Conservation (phyloP, 1,140 invertebrate genomes). For the Xylocopa sonorina region DNA sequence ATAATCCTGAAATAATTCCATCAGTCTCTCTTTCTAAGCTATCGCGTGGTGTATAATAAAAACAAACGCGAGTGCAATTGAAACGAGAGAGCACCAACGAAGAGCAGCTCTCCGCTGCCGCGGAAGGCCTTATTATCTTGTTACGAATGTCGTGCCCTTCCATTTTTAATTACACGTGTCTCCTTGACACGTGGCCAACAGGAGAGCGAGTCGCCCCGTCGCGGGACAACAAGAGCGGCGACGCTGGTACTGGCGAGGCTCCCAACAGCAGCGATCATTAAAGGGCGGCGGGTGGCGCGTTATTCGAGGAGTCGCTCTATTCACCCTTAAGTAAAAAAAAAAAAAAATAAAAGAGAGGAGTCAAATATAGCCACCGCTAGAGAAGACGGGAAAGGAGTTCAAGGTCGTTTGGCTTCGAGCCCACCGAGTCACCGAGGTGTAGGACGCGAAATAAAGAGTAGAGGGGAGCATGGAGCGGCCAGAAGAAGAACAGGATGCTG, state of each 20-base stretch:
- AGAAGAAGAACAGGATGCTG: slow-evolving; percentile 61
- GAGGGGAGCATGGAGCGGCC: too few species aligned
- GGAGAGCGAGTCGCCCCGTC: neutral
- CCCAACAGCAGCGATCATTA: slow-evolving; percentile 57
- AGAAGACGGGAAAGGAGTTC: slow-evolving; percentile 62
- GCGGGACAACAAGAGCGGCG: neutral
- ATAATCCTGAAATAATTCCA: neutral
- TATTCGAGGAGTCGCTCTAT: slow-evolving; percentile 63
- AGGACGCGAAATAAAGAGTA: slow-evolving; percentile 20
- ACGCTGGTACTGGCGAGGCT: neutral
- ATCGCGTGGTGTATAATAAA: neutral
- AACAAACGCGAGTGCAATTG: neutral
- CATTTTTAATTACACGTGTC: slow-evolving; percentile 41
- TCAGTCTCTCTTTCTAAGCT: neutral
- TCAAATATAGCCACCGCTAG: slow-evolving; percentile 59
- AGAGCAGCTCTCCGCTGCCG: neutral
- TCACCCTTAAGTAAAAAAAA: slow-evolving; percentile 55
- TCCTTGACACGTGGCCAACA: slow-evolving; percentile 37
- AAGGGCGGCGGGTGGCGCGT: slow-evolving; percentile 42
- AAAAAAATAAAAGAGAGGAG: too few species aligned
- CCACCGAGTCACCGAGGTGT: slow-evolving; percentile 41
- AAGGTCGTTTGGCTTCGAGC: slow-evolving; percentile 71
- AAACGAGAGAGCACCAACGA: neutral
- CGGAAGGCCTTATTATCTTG: neutral
- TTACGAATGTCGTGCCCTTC: slow-evolving; percentile 15